These are phyloP conservation scores for Asobara japonica DNA, from an alignment of 1,140 invertebrate species.

Conservation along the genomic window DNA sequence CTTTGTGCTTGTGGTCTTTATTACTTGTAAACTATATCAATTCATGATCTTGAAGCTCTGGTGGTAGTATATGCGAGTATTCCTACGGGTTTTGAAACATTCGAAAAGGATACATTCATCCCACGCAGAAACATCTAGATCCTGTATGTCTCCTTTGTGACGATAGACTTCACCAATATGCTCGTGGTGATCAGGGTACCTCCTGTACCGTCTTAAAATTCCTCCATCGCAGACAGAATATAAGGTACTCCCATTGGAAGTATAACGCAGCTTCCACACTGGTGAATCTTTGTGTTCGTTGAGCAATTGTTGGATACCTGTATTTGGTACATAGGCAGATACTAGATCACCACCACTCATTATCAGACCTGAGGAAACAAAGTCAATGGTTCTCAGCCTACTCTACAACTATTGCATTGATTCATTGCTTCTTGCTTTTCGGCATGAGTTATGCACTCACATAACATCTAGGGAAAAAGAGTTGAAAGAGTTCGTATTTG, in stretches of 20 bases:
- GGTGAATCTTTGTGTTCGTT: constrained; percentile 62
- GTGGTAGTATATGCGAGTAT: too few relatives aligned
- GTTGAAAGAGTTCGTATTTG: too few relatives aligned
- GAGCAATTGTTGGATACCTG: constrained; percentile 62
- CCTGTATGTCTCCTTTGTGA: constrained; percentile 67
- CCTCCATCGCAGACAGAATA: constrained; percentile 67
- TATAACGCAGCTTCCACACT: constrained; percentile 66
- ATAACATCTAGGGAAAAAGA: too few relatives aligned
- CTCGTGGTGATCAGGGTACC: constrained; percentile 66
- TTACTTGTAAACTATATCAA: too few relatives aligned
- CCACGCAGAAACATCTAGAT: constrained; percentile 69
- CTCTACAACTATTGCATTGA: too few relatives aligned
- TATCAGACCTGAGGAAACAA: constrained; percentile 55
- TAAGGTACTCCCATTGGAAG: constrained; percentile 65
- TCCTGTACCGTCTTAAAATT: constrained; percentile 62
- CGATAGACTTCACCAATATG: constrained; percentile 66
- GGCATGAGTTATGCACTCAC: too few relatives aligned
- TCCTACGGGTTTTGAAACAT: neutral
- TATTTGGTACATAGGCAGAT: constrained; percentile 65
- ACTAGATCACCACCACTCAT: constrained; percentile 66
- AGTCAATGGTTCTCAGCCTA: too few relatives aligned
- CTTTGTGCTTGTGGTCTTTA: too few relatives aligned
- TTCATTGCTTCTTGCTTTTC: too few relatives aligned
- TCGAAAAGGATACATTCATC: constrained; percentile 70
- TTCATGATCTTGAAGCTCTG: too few relatives aligned